Evolutionary conservation across 2,797 vertebrate genomes (phyloP).

Genomic region (Enteromius paludinosus): DNA sequence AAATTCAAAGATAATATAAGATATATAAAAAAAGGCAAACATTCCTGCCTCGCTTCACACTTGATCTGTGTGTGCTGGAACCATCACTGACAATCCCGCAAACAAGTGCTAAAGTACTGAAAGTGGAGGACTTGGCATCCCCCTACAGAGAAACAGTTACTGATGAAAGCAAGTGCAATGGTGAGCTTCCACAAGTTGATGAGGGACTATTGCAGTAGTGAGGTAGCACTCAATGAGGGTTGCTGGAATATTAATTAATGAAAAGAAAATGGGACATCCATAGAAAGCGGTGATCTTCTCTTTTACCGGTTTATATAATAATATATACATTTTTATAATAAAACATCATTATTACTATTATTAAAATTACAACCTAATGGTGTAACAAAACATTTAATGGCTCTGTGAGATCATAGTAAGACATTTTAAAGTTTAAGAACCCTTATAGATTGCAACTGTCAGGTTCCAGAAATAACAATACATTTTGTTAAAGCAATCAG

Average conservation of each 20-base stretch:
- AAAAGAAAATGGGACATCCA: constrained; percentile 16
- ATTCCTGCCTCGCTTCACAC: constrained; percentile 14
- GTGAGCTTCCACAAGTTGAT: constrained; percentile 6
- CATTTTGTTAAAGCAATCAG: neutral
- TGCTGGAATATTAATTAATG: constrained; percentile 27
- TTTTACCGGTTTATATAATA: neutral
- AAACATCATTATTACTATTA: too few relatives aligned
- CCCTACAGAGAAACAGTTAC: constrained; percentile 4
- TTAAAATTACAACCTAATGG: too few relatives aligned
- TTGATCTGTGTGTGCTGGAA: constrained; percentile 5
- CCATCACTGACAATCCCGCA: constrained; percentile 17
- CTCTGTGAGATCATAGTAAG: neutral
- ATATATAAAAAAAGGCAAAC: too few relatives aligned
- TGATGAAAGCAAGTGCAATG: constrained; percentile 18
- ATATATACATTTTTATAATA: too few relatives aligned
- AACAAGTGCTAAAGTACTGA: constrained; percentile 31
- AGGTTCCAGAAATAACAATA: neutral
- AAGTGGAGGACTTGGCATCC: constrained; percentile 13
- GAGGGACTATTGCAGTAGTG: constrained; percentile 20
- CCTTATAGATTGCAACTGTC: neutral
- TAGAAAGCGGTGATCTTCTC: constrained; percentile 25
- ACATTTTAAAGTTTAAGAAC: neutral
- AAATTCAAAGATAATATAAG: neutral
- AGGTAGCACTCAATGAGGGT: constrained; percentile 34
- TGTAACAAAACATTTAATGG: neutral